Evolutionary conservation across 2,888 invertebrate genomes (phyloP).

Genomic region (Homarus gammarus): DNA sequence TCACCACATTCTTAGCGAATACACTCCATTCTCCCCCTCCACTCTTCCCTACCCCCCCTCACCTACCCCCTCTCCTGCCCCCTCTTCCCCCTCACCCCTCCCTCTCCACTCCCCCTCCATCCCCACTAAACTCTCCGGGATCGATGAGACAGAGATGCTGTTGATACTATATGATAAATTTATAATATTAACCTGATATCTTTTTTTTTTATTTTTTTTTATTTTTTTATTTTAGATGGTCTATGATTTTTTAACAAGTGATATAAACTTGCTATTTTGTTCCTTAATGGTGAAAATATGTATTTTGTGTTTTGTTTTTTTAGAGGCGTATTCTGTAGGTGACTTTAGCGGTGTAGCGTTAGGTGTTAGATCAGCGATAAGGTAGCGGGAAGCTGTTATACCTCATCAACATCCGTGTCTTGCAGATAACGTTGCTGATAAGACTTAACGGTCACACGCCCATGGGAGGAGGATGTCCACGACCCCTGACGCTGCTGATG

Average conservation of each 20-base stretch:
- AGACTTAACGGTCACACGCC: slow-evolving; percentile 64
- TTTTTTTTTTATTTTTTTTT: no score
- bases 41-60: background rate
- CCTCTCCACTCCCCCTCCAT: background rate
- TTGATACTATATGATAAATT: no score
- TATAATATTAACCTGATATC: no score
- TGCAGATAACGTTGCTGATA: slow-evolving; percentile 62
- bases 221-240: no score
- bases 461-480: slow-evolving; percentile 30
- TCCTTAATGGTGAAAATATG: no score
- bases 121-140: slow-evolving; percentile 1
- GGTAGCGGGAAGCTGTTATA: slow-evolving; percentile 64
- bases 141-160: no score
- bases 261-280: no score
- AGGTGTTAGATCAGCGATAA: slow-evolving; percentile 59
- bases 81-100: background rate
- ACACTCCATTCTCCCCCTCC: background rate
- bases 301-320: no score
- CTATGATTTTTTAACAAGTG: no score
- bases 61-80: background rate
- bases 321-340: no score
- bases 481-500: background rate
- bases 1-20: background rate
- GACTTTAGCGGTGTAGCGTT: slow-evolving; percentile 13
- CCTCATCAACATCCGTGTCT: slow-evolving; percentile 69